phyloP scores from a whole-genome alignment of 2,113 vertebrate species.

The Oryzias javanicus region DNA sequence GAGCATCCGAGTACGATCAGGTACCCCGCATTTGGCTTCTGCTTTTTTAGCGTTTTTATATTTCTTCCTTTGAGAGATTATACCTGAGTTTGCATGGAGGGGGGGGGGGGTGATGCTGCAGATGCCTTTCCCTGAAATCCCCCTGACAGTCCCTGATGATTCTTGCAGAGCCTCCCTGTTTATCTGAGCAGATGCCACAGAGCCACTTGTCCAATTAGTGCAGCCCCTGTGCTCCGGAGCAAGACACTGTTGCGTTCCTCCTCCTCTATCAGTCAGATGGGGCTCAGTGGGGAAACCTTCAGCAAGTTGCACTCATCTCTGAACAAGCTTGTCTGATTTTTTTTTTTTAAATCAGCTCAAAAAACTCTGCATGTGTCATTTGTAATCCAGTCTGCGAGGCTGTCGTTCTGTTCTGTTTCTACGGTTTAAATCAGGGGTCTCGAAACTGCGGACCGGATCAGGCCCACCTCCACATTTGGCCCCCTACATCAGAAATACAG shows the following conservation, averaged over 20 bases:
- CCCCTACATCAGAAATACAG: too few species aligned
- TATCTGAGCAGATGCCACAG: slow-evolving; percentile 69
- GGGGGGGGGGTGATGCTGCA: slow-evolving; percentile 23
- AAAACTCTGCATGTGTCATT: slow-evolving; percentile 48
- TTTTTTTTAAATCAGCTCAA: slow-evolving; percentile 12
- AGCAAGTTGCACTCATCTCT: slow-evolving; percentile 45
- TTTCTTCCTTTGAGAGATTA: neutral
- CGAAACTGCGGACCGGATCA: too few species aligned
- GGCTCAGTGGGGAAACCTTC: slow-evolving; percentile 55
- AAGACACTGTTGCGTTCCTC: slow-evolving; percentile 53
- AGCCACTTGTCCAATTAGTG: slow-evolving; percentile 72
- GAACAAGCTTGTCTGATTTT: slow-evolving; percentile 43
- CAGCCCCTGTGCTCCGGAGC: slow-evolving; percentile 66
- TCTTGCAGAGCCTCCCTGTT: slow-evolving; percentile 56
- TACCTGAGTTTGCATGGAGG: slow-evolving; percentile 23
- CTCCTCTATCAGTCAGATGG: slow-evolving; percentile 45
- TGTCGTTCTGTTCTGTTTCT: slow-evolving; percentile 24
- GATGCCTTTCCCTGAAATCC: slow-evolving; percentile 38
- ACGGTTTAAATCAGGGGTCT: too few species aligned
- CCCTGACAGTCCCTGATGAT: slow-evolving; percentile 55
- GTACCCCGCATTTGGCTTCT: slow-evolving; percentile 69
- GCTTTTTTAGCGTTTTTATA: neutral
- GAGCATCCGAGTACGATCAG: slow-evolving; percentile 97
- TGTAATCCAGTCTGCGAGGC: slow-evolving; percentile 28
- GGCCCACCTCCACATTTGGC: too few species aligned